phyloP scores from a whole-genome alignment of 92 coral and sea anemone species.

The Virgularia gustaviana region DNA sequence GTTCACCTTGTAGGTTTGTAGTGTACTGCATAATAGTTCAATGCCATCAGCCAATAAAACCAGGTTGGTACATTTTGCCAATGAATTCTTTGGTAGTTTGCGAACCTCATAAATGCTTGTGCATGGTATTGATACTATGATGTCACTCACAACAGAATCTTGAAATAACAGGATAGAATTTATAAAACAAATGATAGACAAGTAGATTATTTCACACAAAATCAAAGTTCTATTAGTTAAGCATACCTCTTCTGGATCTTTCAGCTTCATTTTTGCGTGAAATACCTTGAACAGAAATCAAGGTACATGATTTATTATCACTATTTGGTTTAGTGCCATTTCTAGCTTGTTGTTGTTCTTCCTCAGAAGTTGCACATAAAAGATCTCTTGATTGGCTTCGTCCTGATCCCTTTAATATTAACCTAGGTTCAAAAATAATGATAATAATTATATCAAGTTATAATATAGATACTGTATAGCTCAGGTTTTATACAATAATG shows the following conservation, averaged over 20 bases:
- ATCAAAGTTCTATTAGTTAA: neutral
- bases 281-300: conserved; percentile 15
- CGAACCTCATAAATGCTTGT: conserved; percentile 81
- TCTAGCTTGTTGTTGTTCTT: conserved; percentile 19
- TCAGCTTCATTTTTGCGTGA: neutral
- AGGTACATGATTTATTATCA: conserved; percentile 6
- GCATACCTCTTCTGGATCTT: neutral
- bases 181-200: neutral
- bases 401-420: conserved; percentile 7
- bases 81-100: conserved; percentile 69
- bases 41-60: conserved; percentile 77
- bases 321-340: neutral
- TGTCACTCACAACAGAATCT: conserved; percentile 54
- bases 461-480: neutral
- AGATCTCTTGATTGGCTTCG: conserved; percentile 34
- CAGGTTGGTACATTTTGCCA: conserved; percentile 62
- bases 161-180: no score
- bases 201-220: neutral
- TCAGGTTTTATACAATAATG: neutral
- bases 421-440: no score
- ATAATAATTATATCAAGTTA: neutral
- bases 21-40: conserved; percentile 81
- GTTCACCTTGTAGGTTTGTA: conserved; percentile 77
- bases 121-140: conserved; percentile 73
- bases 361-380: conserved; percentile 57